Conservation (phyloP, 2,888 invertebrate genomes). For the Pteria penguin region DNA sequence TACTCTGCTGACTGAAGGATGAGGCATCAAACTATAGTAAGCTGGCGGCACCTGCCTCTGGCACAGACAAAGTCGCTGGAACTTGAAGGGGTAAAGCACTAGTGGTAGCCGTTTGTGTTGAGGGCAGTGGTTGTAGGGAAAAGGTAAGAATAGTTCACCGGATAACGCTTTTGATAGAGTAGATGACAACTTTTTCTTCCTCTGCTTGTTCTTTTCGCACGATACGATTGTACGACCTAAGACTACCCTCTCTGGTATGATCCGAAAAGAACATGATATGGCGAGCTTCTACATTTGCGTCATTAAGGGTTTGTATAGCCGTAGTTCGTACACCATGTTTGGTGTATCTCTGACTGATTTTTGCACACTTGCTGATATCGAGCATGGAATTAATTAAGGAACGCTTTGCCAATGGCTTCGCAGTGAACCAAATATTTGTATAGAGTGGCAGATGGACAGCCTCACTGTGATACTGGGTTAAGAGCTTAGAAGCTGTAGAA, state of each 20-base stretch:
- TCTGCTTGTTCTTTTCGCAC: not conserved
- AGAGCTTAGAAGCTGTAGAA: not conserved
- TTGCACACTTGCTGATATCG: not conserved
- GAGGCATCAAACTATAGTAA: not conserved
- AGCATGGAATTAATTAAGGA: not conserved
- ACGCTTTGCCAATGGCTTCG: not conserved
- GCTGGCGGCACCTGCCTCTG: not conserved
- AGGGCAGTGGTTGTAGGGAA: not conserved
- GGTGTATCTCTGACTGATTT: accelerated
- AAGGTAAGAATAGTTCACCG: not conserved
- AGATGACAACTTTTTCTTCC: not conserved
- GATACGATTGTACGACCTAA: constrained; percentile 7
- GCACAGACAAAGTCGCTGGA: not conserved
- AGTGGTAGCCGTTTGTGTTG: not conserved
- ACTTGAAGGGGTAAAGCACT: not conserved
- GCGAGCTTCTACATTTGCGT: not conserved
- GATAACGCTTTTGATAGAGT: not conserved
- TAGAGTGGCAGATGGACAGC: not conserved
- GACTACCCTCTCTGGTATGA: not conserved
- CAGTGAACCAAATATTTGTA: not conserved
- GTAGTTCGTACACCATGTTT: not conserved
- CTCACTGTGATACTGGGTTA: not conserved
- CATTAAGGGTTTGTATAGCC: not conserved
- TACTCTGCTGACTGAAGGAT: not conserved
- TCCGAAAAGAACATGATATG: not conserved